Base-by-base conservation (phyloP, 2,888 invertebrate genomes). In the Sarcophaga variegata region DNA sequence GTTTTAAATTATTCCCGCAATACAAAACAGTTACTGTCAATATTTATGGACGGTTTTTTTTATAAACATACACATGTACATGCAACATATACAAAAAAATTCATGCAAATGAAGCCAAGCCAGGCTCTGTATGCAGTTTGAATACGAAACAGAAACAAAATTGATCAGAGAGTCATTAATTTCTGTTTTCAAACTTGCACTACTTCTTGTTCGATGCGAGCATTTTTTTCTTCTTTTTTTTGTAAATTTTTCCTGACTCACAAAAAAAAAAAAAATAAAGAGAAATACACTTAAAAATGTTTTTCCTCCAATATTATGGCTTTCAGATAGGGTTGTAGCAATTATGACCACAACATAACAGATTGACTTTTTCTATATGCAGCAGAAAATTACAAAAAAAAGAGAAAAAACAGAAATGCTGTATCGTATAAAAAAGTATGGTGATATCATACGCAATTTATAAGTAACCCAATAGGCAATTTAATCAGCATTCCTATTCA, bases 271-370 rank as follows among this genome's bases (percentile, higher is more conserved):
- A 17, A 17, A 14, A 37, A 37, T 37, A 37, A 37, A 37, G 37
- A 3, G 8, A 37, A 37, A 81, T 69, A 69, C 69, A 69, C 75
- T 69, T 77, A 12, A 27, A 45, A 83, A 25, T 72, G 71, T 83
- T 83, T 72, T 11, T 17, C 20, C 20, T 77, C 11, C 3, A 17
- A 47, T 60, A 54, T 82, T 87, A 72, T 80, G 70, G 85, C 85
- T 83, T 81, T 83, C 22, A 76, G 83, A 78, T 74, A 81, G 75
- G 78, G 79, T 83, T 74, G 77, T 66, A 63, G 70, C 81, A 83
- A 88, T 88, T 78, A 83, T 85, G 85, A 81, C 85, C 83, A 74
- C 71, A 84, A 84, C 78, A 87, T 60, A 81, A 62, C 83, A 80
- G 74, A 86, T 86, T 83, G 83, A 83, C 81, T 78, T 86, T 83